phyloP scores from a whole-genome alignment of 2,797 vertebrate genomes.

The Poecile montanus region DNA sequence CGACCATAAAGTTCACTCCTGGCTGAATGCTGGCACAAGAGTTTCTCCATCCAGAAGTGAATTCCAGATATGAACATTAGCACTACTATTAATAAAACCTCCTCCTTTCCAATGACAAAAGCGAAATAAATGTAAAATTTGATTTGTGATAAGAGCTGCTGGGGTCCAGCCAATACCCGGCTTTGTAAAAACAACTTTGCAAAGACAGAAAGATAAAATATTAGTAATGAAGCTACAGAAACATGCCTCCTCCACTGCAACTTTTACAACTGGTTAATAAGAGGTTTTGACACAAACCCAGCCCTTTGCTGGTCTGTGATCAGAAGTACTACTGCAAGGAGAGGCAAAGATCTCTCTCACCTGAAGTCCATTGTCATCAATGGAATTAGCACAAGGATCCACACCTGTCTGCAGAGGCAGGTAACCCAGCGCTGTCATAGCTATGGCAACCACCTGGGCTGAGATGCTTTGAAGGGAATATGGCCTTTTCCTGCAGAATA shows the following conservation, averaged over 20 bases:
- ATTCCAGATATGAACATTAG: slow-evolving; percentile 61
- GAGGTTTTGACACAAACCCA: background rate
- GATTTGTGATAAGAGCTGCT: background rate
- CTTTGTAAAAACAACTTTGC: slow-evolving; percentile 9
- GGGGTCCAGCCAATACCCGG: background rate
- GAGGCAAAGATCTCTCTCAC: background rate
- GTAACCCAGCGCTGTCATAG: background rate
- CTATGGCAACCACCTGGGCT: background rate
- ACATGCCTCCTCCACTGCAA: background rate
- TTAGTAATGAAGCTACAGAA: background rate
- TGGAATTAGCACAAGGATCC: background rate
- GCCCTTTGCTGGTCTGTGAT: background rate
- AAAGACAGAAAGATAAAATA: background rate
- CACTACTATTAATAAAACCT: background rate
- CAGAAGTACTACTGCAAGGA: background rate
- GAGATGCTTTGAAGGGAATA: background rate
- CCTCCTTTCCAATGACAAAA: slow-evolving; percentile 29
- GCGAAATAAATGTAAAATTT: slow-evolving; percentile 14
- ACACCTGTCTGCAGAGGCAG: background rate
- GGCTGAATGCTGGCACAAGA: slow-evolving; percentile 28
- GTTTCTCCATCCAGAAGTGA: slow-evolving; percentile 54
- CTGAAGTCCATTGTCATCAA: background rate
- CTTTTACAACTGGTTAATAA: background rate
- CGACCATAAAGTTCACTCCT: slow-evolving; percentile 62
- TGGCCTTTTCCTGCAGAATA: background rate